These are phyloP conservation scores for Caerostris extrusa DNA, from an alignment of 1,140 invertebrate genomes.

Conservation along the genomic window DNA sequence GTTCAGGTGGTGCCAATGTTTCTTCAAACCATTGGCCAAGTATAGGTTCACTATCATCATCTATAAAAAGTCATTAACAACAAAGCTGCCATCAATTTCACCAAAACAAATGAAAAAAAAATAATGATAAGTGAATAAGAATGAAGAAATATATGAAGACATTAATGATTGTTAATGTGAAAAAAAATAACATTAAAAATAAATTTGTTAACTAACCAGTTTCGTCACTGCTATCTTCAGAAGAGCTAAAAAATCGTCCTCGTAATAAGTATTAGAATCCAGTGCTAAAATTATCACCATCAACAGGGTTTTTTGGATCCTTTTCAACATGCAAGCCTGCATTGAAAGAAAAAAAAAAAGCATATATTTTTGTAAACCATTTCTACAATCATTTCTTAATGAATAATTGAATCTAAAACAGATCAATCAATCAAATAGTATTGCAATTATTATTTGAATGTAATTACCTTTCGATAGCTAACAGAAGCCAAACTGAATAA, in stretches of 20 bases:
- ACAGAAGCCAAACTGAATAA: slow-evolving; percentile 93
- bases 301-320: slow-evolving; percentile 89
- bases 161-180: background rate
- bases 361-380: background rate
- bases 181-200: background rate
- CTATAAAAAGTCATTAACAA: slow-evolving; percentile 74
- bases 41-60: slow-evolving; percentile 94
- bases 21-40: slow-evolving; percentile 96
- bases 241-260: slow-evolving; percentile 93
- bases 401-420: background rate
- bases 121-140: background rate
- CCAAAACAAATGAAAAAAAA: background rate
- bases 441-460: background rate
- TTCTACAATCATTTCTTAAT: background rate
- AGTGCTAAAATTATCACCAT: slow-evolving; percentile 90
- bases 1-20: slow-evolving; percentile 88
- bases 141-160: background rate
- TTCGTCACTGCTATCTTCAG: slow-evolving; percentile 92
- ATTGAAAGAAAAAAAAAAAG: slow-evolving; percentile 14
- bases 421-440: background rate
- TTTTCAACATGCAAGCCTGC: slow-evolving; percentile 89
- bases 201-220: slow-evolving; percentile 85
- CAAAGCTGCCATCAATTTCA: background rate
- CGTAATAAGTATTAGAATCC: slow-evolving; percentile 95
- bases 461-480: slow-evolving; percentile 89